These are phyloP conservation scores for Xanthia togata DNA, from an alignment of 2,888 invertebrate species.

Conservation along the genomic window DNA sequence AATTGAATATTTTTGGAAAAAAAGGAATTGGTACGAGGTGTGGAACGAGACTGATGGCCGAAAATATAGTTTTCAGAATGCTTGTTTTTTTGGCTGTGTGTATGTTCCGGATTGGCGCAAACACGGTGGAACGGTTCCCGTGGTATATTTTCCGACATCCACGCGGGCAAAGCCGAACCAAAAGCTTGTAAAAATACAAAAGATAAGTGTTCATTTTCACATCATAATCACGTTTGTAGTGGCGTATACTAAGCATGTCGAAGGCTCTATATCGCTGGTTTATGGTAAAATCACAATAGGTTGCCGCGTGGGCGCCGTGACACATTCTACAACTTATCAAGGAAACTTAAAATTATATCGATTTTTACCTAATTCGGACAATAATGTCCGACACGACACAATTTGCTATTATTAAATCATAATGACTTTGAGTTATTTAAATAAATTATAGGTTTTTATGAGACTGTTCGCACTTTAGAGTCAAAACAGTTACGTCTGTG, in stretches of 20 bases:
- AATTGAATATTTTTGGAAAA: too few relatives aligned
- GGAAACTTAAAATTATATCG: constrained; percentile 67
- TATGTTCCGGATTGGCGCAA: too few relatives aligned
- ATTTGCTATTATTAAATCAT: constrained; percentile 49
- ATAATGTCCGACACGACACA: constrained; percentile 56
- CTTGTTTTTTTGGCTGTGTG: too few relatives aligned
- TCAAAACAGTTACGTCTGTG: background rate
- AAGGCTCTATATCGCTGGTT: constrained; percentile 50
- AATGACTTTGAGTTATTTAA: constrained; percentile 41
- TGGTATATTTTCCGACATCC: too few relatives aligned
- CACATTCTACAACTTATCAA: constrained; percentile 73
- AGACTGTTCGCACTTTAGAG: background rate
- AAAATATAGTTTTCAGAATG: too few relatives aligned
- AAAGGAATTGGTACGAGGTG: too few relatives aligned
- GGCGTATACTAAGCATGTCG: constrained; percentile 53
- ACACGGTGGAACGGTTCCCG: too few relatives aligned
- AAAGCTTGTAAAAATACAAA: too few relatives aligned
- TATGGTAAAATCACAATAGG: constrained; percentile 66
- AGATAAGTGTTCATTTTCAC: background rate
- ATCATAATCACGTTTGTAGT: background rate
- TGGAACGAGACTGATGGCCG: too few relatives aligned
- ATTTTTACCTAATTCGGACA: constrained; percentile 69
- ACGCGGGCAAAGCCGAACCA: too few relatives aligned
- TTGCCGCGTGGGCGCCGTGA: constrained; percentile 71
- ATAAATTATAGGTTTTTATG: constrained; percentile 25